These are phyloP conservation scores for Serrognathus titanus DNA, from an alignment of 2,888 invertebrate species.

Conservation along the genomic window DNA sequence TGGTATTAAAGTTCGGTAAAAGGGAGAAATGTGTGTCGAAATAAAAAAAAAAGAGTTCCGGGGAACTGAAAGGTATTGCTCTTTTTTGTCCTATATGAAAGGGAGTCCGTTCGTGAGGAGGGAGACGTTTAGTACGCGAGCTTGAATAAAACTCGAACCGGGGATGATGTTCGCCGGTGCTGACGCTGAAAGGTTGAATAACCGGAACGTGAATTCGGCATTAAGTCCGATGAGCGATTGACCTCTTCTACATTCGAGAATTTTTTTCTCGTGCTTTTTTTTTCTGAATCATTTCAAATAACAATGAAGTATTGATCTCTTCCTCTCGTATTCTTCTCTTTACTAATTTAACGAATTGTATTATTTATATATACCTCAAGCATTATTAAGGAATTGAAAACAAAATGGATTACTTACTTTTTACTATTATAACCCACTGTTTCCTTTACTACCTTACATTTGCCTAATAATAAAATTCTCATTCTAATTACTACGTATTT, in stretches of 20 bases:
- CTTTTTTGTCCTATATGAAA: constrained; percentile 23
- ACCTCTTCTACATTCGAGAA: constrained; percentile 13
- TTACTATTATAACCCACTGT: too few species aligned
- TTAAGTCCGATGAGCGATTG: constrained; percentile 23
- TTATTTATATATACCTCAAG: too few species aligned
- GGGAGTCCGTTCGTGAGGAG: constrained; percentile 10
- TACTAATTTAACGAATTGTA: too few species aligned
- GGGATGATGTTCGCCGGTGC: constrained; percentile 22
- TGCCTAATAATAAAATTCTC: too few species aligned
- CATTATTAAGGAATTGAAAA: too few species aligned
- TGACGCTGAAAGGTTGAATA: constrained; percentile 24
- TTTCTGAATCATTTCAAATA: too few species aligned
- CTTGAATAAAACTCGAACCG: constrained; percentile 19
- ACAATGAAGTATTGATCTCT: too few species aligned
- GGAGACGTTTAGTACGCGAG: constrained; percentile 1
- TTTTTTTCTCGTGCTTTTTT: neutral
- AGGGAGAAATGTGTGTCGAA: constrained; percentile 1
- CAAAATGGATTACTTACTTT: too few species aligned
- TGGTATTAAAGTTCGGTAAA: constrained; percentile 8
- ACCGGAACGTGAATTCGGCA: constrained; percentile 18
- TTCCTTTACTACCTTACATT: too few species aligned
- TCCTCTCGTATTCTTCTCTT: too few species aligned
- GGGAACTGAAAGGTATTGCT: constrained; percentile 23
- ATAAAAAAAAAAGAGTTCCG: neutral
- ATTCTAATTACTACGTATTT: too few species aligned